Conservation (phyloP, 2,888 invertebrate genomes). For the Parnassius smintheus region DNA sequence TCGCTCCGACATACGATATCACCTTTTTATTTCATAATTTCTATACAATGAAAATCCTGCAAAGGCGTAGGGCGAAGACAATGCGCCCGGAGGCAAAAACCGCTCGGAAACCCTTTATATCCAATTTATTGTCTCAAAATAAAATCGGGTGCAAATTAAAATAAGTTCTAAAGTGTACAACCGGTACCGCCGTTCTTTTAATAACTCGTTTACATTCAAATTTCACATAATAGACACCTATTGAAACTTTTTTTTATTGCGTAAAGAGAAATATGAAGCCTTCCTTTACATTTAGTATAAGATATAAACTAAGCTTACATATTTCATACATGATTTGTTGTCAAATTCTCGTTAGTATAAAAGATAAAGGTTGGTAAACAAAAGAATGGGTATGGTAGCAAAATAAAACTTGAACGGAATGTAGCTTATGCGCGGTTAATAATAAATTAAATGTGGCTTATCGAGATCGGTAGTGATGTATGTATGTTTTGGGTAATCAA, state of each 20-base stretch:
- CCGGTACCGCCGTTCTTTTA: conserved; percentile 48
- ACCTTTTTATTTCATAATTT: conserved; percentile 78
- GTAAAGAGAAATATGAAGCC: conserved; percentile 29
- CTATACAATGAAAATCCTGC: conserved; percentile 69
- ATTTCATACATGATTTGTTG: neutral
- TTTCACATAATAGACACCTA: conserved; percentile 36
- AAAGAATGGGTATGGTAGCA: neutral
- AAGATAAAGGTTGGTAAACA: neutral
- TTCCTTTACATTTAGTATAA: conserved; percentile 16
- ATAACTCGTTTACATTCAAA: conserved; percentile 45
- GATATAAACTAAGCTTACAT: conserved; percentile 15
- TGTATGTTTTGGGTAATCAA: conserved; percentile 75
- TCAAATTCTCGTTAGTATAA: neutral
- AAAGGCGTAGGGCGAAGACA: conserved; percentile 79
- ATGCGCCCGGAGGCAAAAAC: conserved; percentile 78
- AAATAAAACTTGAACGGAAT: conserved; percentile 51
- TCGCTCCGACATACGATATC: conserved; percentile 74
- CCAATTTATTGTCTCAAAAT: conserved; percentile 78
- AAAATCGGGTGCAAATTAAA: conserved; percentile 81
- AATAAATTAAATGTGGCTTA: conserved; percentile 71
- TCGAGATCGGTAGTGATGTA: conserved; percentile 64
- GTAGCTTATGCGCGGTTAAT: conserved; percentile 53
- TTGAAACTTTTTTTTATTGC: conserved; percentile 20
- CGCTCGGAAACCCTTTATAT: conserved; percentile 78
- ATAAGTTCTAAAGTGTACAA: conserved; percentile 61